phyloP scores from a whole-genome alignment of 2,797 vertebrate genomes.

The Cygnus olor region DNA sequence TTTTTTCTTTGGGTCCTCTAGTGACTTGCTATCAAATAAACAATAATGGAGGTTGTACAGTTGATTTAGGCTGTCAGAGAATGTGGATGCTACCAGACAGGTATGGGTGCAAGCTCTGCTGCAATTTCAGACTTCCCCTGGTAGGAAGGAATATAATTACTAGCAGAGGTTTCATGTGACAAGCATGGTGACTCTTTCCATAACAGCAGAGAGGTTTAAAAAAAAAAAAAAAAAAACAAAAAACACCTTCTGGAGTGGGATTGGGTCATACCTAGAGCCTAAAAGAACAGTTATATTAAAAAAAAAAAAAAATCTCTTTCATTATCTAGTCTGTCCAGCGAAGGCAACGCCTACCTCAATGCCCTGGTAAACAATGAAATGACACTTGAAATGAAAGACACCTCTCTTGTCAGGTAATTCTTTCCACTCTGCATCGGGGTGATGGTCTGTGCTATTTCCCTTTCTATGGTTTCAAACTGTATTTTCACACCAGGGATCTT shows the following conservation, averaged over 20 bases:
- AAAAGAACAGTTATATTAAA: neutral
- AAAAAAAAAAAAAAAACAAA: too few species aligned
- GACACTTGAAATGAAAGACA: constrained; percentile 83
- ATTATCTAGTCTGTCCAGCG: constrained; percentile 68
- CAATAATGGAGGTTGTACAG: neutral
- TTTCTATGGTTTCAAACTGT: neutral
- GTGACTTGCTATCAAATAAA: neutral
- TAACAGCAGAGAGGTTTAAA: neutral
- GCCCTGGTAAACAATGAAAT: constrained; percentile 81
- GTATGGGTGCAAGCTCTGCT: neutral
- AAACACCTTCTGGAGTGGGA: too few species aligned
- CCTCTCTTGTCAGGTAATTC: constrained; percentile 85
- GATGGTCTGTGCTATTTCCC: neutral
- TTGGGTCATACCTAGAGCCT: neutral
- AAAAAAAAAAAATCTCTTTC: constrained; percentile 55
- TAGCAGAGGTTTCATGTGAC: neutral
- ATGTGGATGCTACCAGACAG: neutral
- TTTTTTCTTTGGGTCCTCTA: neutral
- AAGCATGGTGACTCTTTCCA: neutral
- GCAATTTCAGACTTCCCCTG: neutral
- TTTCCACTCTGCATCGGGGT: neutral
- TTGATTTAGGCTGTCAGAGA: neutral
- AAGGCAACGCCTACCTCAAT: constrained; percentile 61
- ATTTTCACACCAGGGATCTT: neutral
- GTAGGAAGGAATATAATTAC: neutral